Evolutionary conservation across 2,888 invertebrate species (phyloP).

Genomic region (Drosophila nr. fundita): DNA sequence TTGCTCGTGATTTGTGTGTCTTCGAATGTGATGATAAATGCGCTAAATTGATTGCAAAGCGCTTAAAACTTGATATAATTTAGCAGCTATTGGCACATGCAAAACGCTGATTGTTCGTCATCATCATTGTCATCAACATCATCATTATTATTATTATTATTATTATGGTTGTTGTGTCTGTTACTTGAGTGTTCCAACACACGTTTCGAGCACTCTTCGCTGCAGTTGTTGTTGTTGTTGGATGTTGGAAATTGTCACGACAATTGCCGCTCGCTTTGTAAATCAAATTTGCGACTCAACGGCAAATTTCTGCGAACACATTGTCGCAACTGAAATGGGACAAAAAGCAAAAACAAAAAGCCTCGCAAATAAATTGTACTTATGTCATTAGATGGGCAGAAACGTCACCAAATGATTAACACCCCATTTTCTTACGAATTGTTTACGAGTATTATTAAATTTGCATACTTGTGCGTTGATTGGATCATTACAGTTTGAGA

Average conservation of each 20-base stretch:
- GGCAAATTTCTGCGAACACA: conserved; percentile 41
- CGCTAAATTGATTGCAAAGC: conserved; percentile 31
- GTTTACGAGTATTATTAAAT: conserved; percentile 58
- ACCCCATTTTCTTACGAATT: conserved; percentile 28
- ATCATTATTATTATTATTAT: conserved; percentile 15
- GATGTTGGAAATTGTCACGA: conserved; percentile 65
- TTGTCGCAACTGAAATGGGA: conserved; percentile 39
- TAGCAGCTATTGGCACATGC: conserved; percentile 62
- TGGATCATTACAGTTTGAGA: conserved; percentile 40
- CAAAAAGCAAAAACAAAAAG: conserved; percentile 15
- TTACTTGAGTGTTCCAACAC: conserved; percentile 61
- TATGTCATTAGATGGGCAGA: conserved; percentile 24
- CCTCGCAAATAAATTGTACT: conserved; percentile 32
- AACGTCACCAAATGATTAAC: conserved; percentile 51
- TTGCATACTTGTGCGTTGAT: conserved; percentile 48
- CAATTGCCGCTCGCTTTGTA: conserved; percentile 63
- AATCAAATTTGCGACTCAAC: conserved; percentile 71
- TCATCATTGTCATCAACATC: conserved; percentile 21
- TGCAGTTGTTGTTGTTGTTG: conserved; percentile 12
- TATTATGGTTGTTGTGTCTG: conserved; percentile 16
- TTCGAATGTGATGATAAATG: conserved; percentile 33
- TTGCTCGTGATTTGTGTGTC: conserved; percentile 35
- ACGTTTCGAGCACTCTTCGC: conserved; percentile 46
- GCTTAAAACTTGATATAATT: conserved; percentile 62
- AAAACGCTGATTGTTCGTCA: conserved; percentile 26